Percentiles rank a stretch among this genome's conserved stretches.
phyloP scores from a whole-genome alignment of 2,797 vertebrate species.

The Semotilus atromaculatus region DNA sequence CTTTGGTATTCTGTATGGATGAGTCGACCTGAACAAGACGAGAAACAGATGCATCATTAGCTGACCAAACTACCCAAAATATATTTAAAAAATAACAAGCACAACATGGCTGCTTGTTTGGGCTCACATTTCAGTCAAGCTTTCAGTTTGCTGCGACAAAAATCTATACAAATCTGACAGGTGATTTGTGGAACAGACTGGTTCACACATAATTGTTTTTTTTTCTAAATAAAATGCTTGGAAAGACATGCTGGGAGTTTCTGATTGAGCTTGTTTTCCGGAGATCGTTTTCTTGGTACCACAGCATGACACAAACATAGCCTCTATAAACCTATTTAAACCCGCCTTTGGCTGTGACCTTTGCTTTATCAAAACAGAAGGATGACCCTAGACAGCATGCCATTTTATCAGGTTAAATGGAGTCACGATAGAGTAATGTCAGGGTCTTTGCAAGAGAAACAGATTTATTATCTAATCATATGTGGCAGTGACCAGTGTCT shows the following conservation, averaged over 20 bases:
- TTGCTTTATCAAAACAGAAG: constrained; percentile 45
- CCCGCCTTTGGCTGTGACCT: constrained; percentile 37
- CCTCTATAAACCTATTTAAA: constrained; percentile 24
- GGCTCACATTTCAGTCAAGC: constrained; percentile 11
- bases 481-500: constrained; percentile 2
- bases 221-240: constrained; percentile 36
- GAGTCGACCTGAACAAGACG: constrained; percentile 86
- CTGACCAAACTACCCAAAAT: constrained; percentile 16
- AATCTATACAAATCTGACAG: constrained; percentile 43
- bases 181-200: constrained; percentile 15
- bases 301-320: constrained; percentile 2
- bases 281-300: constrained; percentile 5
- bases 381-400: constrained; percentile 30
- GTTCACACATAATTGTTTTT: constrained; percentile 36
- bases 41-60: constrained; percentile 4
- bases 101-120: constrained; percentile 4
- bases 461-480: constrained; percentile 22
- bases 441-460: constrained; percentile 40
- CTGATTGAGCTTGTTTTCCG: constrained; percentile 20
- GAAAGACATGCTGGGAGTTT: constrained; percentile 32
- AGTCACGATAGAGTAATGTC: constrained; percentile 26
- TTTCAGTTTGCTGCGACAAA: constrained; percentile 26
- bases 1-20: constrained; percentile 88
- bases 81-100: background rate
- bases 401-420: constrained; percentile 49